Base-by-base conservation (phyloP, 2,797 vertebrate genomes). In the Chelon auratus region DNA sequence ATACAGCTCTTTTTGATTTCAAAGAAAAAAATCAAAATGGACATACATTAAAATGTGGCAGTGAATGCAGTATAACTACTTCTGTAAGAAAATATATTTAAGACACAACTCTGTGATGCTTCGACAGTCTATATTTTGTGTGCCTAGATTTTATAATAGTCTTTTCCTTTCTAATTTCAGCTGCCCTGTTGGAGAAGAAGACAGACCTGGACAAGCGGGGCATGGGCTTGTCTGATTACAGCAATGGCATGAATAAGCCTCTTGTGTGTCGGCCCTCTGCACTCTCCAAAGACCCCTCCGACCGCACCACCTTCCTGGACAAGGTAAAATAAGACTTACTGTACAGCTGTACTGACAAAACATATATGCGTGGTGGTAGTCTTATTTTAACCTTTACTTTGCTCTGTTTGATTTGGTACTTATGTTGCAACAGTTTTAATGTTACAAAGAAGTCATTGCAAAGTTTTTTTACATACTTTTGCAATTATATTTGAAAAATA, bases 101-200 rank as follows among this genome's bases (percentile, higher is more conserved):
- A 60, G 22, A 9, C 20, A 10, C 8, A 52, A 62, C 8, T 3
- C 12, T 3, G 8, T 17, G 3, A 18, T 20, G 2, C 20, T 26
- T n/a, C 37, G 5, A 9, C 56, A 63, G 20, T 18, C 2, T 18
- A 7, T 26, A 24, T 33, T 9, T 65, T 61, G 6, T 4, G 5
- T 26, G 2, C 26, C 50, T 33, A 24, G 40, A 61, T 54, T 53
- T 55, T 8, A 40, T 53, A 14, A 20, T 47, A 13, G 63, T 3
- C 0, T 48, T 12, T 54, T 2, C 10, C 15, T 61, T 14, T 68
- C 13, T 69, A 14, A 73, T 53, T 72, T 26, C 81, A 99, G 98
- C 96, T 62, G 96, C 97, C 93, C 95, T 99, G 90, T 94, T 99
- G 94, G 98, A 99, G 96, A 99, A 98, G 95, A 99, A 99, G 95